Evolutionary conservation across 2,797 vertebrate genomes (phyloP).

Genomic region (Catamblyrhynchus diadema): DNA sequence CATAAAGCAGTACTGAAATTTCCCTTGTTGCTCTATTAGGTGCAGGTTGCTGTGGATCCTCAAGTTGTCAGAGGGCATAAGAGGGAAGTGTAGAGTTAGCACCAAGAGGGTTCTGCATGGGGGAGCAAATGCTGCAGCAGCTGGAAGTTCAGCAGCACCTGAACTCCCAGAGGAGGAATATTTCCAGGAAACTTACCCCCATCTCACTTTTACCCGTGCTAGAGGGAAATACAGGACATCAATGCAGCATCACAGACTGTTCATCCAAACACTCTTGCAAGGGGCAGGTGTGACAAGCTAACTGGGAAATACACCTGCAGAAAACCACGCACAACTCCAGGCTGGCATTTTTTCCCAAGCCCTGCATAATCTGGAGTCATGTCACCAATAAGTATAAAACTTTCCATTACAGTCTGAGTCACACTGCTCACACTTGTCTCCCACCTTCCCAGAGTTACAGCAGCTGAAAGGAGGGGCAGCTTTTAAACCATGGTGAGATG

Average conservation of each 20-base stretch:
- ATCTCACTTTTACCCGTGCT: background rate
- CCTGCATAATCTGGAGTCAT: background rate
- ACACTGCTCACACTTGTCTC: background rate
- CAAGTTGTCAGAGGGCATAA: background rate
- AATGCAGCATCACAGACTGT: rapidly evolving
- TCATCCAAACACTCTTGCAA: background rate
- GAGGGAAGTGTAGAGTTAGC: rapidly evolving
- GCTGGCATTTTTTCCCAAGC: background rate
- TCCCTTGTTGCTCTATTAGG: background rate
- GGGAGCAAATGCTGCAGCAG: background rate
- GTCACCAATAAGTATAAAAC: background rate
- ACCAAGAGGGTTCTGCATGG: background rate
- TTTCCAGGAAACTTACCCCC: background rate
- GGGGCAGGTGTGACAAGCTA: rapidly evolving
- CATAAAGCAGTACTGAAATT: background rate
- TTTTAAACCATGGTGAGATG: background rate
- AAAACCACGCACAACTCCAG: background rate
- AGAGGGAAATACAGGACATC: background rate
- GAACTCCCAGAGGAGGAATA: background rate
- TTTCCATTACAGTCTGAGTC: background rate
- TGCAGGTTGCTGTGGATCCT: background rate
- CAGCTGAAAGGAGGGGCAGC: background rate
- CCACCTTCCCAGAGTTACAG: background rate
- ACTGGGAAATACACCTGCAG: background rate
- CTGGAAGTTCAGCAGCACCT: background rate